phyloP scores from a whole-genome alignment of 2,888 invertebrate genomes.

The Cylindroiulus punctatus region DNA sequence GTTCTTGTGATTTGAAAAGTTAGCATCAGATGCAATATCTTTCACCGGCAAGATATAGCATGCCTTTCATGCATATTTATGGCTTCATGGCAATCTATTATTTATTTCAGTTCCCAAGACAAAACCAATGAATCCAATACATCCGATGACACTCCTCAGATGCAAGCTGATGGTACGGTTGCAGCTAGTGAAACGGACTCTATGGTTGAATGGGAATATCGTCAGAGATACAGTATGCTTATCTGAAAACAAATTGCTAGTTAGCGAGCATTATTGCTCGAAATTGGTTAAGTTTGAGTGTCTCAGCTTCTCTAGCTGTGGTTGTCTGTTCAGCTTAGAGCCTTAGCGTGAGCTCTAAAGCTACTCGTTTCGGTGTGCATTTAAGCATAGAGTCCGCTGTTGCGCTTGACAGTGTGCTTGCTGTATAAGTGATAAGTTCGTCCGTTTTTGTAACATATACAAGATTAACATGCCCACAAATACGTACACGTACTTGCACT shows the following conservation, averaged over 20 bases:
- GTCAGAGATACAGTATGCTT: slow-evolving; percentile 42
- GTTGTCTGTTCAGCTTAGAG: neutral
- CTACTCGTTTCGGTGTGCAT: neutral
- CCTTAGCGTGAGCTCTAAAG: neutral
- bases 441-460: neutral
- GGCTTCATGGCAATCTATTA: neutral
- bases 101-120: slow-evolving; percentile 62
- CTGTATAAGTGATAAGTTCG: neutral
- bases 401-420: neutral
- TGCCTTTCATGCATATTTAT: too few relatives aligned
- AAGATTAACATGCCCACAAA: neutral
- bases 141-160: slow-evolving; percentile 63
- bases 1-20: too few relatives aligned
- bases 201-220: slow-evolving; percentile 48
- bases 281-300: neutral
- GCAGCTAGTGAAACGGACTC: slow-evolving; percentile 31
- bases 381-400: slow-evolving; percentile 6
- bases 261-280: neutral
- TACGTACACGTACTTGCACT: neutral
- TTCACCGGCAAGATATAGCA: too few relatives aligned
- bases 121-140: slow-evolving; percentile 63
- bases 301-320: too few relatives aligned
- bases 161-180: slow-evolving; percentile 60
- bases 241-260: neutral
- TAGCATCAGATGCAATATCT: too few relatives aligned